These are phyloP conservation scores for Empidonax alnorum DNA, from an alignment of 2,113 vertebrate genomes.

Conservation along the genomic window DNA sequence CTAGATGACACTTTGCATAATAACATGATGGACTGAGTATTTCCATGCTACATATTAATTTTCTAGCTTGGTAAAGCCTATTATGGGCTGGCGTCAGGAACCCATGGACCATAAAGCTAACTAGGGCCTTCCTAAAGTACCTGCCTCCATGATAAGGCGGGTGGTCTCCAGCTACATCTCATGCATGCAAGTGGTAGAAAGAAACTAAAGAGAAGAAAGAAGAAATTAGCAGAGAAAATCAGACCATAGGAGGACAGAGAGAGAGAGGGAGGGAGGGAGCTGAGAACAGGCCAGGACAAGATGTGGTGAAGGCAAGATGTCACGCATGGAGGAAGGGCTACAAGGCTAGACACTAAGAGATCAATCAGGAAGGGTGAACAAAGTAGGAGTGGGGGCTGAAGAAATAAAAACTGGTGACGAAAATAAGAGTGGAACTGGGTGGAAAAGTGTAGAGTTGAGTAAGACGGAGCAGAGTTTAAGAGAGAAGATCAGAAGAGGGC, in stretches of 20 bases:
- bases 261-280: background rate
- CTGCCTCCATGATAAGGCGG: background rate
- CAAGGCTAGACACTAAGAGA: background rate
- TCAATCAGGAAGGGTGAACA: background rate
- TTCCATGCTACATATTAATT: conserved; percentile 70
- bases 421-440: background rate
- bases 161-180: background rate
- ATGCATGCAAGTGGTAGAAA: background rate
- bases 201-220: background rate
- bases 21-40: conserved; percentile 61
- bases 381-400: background rate
- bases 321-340: background rate
- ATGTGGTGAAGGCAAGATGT: background rate
- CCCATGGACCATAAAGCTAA: background rate
- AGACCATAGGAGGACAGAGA: background rate
- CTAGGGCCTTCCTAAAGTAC: background rate
- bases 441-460: background rate
- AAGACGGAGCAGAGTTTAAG: background rate
- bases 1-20: conserved; percentile 70
- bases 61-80: conserved; percentile 54
- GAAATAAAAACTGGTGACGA: background rate
- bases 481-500: background rate
- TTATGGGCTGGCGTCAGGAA: conserved; percentile 35
- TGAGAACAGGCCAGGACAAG: background rate
- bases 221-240: background rate